These are phyloP conservation scores for Mobula hypostoma DNA, from an alignment of 2,113 vertebrate genomes.

Conservation along the genomic window DNA sequence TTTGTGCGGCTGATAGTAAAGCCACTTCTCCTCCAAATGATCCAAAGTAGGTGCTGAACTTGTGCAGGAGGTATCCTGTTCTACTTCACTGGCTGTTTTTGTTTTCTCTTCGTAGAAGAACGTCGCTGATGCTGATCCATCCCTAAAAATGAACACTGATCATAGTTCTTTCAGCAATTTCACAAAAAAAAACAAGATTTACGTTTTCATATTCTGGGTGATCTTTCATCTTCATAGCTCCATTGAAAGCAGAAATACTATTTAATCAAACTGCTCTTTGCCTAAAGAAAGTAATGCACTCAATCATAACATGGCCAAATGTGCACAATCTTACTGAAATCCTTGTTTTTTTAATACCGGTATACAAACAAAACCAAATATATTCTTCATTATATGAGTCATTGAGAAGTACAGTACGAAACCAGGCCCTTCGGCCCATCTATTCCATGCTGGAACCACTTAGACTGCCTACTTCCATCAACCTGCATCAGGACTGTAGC, in stretches of 20 bases:
- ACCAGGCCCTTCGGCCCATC: too few relatives aligned
- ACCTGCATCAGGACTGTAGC: too few relatives aligned
- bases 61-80: slow-evolving; percentile 41
- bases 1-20: slow-evolving; percentile 67
- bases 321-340: not conserved
- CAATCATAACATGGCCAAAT: not conserved
- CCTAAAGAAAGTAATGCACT: not conserved
- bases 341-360: not conserved
- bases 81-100: slow-evolving; percentile 43
- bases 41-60: slow-evolving; percentile 30
- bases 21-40: slow-evolving; percentile 65
- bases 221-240: not conserved
- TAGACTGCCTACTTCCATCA: too few relatives aligned
- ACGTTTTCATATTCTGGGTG: not conserved
- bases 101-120: slow-evolving; percentile 65
- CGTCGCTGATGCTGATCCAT: slow-evolving; percentile 79
- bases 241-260: not conserved
- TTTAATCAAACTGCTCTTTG: not conserved
- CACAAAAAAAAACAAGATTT: not conserved
- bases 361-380: not conserved
- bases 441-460: too few relatives aligned
- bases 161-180: not conserved
- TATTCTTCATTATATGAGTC: not conserved
- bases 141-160: slow-evolving; percentile 55
- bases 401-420: too few relatives aligned